Base-by-base conservation (phyloP, 1,140 invertebrate genomes). In the Colletes latitarsis region DNA sequence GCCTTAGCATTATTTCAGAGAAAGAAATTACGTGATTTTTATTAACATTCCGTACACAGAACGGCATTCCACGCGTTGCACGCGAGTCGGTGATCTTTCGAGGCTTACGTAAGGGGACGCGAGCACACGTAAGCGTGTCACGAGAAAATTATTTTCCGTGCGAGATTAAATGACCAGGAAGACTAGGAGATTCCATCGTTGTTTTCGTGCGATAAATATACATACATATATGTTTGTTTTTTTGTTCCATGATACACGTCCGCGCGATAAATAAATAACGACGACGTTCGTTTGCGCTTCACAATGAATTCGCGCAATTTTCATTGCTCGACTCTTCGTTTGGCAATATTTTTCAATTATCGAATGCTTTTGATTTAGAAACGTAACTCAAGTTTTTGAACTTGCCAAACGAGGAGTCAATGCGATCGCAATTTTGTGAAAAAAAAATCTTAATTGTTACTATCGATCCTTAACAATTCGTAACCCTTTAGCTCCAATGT, bases 211-310 rank as follows among this genome's bases (percentile, higher is more conserved):
- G 46, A 49, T 41, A 62, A 41, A 53, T 62, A 75, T n/a, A 52
- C 41, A 63, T 63, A 63, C 60, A 17, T 15, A 63, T 63, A 63
- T 3, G 17, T 55, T 9, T 6, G 1, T 19, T 19, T 17, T 43
- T 43, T 30, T 30, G 30, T 43, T 21, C 41, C 41, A 19, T 12
- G 17, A 12, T 58, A 30, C 6, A 55, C 12, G 43, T 71, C 30
- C 46, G 49, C 49, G 76, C 58, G 68, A 78, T 72, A 64, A 78
- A 72, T 78, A 77, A 70, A 77, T 70, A 77, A 77, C 58, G 19
- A 10, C 21, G 21, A 30, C 9, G 58, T 21, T 77, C 52, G 62
- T 76, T 46, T 30, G 15, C 53, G 53, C 39, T 43, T 66, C 62
- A 49, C 46, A 21, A 72, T 6, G 1, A 17, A 19, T 71, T 43